These are phyloP conservation scores for Podarcis raffonei DNA, from an alignment of 2,113 vertebrate species.

Conservation along the genomic window DNA sequence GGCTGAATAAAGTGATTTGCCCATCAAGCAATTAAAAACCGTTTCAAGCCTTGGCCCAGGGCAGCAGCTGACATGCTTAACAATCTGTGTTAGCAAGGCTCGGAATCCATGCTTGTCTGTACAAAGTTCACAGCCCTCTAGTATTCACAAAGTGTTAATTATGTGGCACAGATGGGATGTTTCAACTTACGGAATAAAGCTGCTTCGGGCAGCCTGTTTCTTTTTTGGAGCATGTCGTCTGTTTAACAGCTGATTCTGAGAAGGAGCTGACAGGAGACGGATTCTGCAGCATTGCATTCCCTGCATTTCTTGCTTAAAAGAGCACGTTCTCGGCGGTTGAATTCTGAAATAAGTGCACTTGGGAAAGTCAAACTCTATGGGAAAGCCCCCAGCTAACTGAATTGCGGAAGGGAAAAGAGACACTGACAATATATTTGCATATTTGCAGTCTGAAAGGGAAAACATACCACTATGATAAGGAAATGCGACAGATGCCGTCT, in stretches of 20 bases:
- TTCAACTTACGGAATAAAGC: slow-evolving; percentile 19
- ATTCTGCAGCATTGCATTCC: slow-evolving; percentile 21
- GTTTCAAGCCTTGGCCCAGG: not conserved
- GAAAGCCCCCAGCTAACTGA: slow-evolving; percentile 29
- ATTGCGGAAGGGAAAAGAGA: slow-evolving; percentile 24
- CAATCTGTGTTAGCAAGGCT: slow-evolving; percentile 24
- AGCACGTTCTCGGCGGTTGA: slow-evolving; percentile 20
- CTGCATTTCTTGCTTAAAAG: slow-evolving; percentile 36
- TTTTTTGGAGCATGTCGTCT: slow-evolving; percentile 13
- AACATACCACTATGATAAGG: slow-evolving; percentile 68
- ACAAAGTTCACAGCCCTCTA: slow-evolving; percentile 41
- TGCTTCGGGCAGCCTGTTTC: not conserved
- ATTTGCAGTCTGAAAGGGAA: slow-evolving; percentile 49
- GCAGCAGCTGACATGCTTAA: not conserved
- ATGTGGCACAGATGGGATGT: slow-evolving; percentile 22
- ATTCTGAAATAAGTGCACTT: not conserved
- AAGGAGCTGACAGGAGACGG: slow-evolving; percentile 31
- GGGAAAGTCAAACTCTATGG: slow-evolving; percentile 8
- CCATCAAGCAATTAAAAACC: not conserved
- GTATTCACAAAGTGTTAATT: slow-evolving; percentile 11
- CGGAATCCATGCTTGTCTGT: slow-evolving; percentile 38
- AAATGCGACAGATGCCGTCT: slow-evolving; percentile 63
- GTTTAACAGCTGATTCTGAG: slow-evolving; percentile 31
- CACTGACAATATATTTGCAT: slow-evolving; percentile 25
- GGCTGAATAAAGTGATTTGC: not conserved